These are phyloP conservation scores for Macropis europaea DNA, from an alignment of 2,888 invertebrate genomes.

Conservation along the genomic window DNA sequence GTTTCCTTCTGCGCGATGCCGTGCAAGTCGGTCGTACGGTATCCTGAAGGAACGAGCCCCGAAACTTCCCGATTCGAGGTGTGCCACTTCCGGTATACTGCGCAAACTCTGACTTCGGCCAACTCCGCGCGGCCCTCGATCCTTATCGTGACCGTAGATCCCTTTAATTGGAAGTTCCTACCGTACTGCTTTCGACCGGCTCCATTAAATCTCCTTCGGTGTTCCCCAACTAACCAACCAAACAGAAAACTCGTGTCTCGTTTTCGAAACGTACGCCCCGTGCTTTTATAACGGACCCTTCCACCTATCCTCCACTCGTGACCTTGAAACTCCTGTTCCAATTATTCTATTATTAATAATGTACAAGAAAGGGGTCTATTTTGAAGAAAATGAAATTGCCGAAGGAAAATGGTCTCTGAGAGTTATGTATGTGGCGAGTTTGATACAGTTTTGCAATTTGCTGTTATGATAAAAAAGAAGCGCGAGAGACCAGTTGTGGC, in stretches of 20 bases:
- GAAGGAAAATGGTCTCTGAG: too few species aligned
- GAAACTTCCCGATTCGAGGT: constrained; percentile 49
- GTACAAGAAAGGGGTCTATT: too few species aligned
- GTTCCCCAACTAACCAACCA: constrained; percentile 10
- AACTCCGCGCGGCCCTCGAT: constrained; percentile 36
- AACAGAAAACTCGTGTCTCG: constrained; percentile 21
- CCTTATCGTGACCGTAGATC: constrained; percentile 56
- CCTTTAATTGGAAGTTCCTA: constrained; percentile 53
- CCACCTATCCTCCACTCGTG: too few species aligned
- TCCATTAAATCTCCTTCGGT: constrained; percentile 46
- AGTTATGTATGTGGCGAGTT: too few species aligned
- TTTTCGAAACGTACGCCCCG: constrained; percentile 3
- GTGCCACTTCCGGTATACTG: constrained; percentile 42
- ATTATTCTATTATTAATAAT: too few species aligned
- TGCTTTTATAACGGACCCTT: not conserved
- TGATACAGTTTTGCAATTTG: too few species aligned
- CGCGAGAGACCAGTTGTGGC: too few species aligned
- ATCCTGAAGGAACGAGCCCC: constrained; percentile 26
- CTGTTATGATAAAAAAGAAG: too few species aligned
- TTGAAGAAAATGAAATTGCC: too few species aligned
- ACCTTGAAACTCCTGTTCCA: too few species aligned
- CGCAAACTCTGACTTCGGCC: constrained; percentile 42
- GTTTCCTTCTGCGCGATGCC: not conserved
- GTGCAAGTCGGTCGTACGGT: constrained; percentile 20
- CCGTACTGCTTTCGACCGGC: constrained; percentile 24